phyloP scores from a whole-genome alignment of 2,888 invertebrate genomes.

The Polietes domitor region DNA sequence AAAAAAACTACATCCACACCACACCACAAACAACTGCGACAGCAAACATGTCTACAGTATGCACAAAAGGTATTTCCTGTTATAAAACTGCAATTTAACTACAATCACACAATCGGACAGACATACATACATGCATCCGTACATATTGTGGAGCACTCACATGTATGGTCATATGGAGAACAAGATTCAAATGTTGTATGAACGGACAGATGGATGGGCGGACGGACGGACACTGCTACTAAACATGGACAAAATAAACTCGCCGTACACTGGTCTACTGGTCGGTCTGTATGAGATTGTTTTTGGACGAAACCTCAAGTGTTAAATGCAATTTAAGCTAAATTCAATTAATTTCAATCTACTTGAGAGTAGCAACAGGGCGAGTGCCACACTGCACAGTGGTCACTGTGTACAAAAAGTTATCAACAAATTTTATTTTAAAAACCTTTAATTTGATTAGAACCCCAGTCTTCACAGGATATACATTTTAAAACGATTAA shows the following conservation, averaged over 20 bases:
- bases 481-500: no score
- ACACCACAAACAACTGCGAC: background rate
- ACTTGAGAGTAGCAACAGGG: slow-evolving; percentile 18
- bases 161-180: slow-evolving; percentile 17
- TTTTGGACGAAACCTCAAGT: slow-evolving; percentile 55
- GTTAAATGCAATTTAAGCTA: slow-evolving; percentile 63
- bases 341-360: slow-evolving; percentile 61
- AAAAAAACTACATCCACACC: slow-evolving; percentile 2
- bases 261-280: no score
- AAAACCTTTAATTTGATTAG: no score
- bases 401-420: no score
- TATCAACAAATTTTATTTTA: no score
- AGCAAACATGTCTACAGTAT: slow-evolving; percentile 1
- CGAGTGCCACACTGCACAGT: background rate
- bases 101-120: background rate
- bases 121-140: background rate
- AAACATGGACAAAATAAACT: background rate
- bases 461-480: no score
- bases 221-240: no score
- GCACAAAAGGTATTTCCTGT: slow-evolving; percentile 66
- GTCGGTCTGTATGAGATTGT: no score
- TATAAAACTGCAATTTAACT: slow-evolving; percentile 65
- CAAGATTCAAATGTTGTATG: slow-evolving; percentile 49
- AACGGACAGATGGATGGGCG: no score
- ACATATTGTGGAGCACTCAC: no score